A percentile compares a stretch with the other conserved stretches of the same genome.
Conservation (phyloP, 2,113 vertebrate species). For the Perca fluviatilis region DNA sequence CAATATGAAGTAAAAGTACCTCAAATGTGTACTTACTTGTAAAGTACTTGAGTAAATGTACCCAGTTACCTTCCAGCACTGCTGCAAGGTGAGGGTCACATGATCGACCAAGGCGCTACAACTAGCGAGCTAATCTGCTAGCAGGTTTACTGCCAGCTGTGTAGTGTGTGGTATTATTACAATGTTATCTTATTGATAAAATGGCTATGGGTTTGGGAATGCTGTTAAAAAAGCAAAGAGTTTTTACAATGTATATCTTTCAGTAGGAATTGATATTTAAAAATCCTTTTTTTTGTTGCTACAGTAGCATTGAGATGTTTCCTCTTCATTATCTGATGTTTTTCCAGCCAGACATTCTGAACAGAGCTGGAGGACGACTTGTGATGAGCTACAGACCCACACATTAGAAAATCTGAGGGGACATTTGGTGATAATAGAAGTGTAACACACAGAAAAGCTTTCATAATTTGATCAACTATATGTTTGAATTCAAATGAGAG, state of each 20-base stretch:
- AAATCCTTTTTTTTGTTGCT: background rate
- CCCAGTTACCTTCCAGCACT: too few relatives aligned
- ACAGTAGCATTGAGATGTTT: background rate
- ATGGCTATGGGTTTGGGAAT: background rate
- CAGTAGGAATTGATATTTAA: background rate
- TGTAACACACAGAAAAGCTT: background rate
- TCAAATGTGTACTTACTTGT: too few relatives aligned
- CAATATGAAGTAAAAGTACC: background rate
- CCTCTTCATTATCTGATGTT: background rate
- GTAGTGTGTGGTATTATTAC: background rate
- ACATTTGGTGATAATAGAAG: background rate
- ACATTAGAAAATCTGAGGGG: background rate
- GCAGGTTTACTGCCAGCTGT: background rate
- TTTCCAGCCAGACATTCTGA: background rate
- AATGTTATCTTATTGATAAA: background rate
- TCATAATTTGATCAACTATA: background rate
- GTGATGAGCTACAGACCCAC: background rate
- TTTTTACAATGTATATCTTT: background rate
- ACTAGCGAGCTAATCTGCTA: background rate
- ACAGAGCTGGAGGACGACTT: background rate
- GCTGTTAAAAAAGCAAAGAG: too few relatives aligned
- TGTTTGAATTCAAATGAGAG: background rate
- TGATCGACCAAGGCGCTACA: background rate
- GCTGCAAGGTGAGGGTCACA: background rate
- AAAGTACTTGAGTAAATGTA: too few relatives aligned